Base-by-base conservation (phyloP, 2,888 invertebrate genomes). In the Volucella zonaria region DNA sequence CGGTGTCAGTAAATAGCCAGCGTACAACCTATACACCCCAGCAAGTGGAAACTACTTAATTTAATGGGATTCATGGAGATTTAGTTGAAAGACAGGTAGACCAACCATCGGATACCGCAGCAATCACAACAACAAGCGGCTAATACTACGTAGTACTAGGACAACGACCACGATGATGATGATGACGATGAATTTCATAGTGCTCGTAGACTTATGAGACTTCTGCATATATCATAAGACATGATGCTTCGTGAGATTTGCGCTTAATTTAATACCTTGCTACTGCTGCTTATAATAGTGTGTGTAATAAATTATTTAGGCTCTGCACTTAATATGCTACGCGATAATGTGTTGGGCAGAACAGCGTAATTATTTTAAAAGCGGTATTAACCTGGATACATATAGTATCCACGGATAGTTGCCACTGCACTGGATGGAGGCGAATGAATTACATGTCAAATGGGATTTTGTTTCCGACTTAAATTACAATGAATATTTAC, bases 151-250 rank as follows among this genome's bases (percentile, higher is more conserved):
- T 23, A 68, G 58, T 66, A 59, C 14, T 49, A 73, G 51, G 18
- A 66, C 59, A 38, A 64, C 61, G 45, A 62, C 76, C 31, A 73
- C 61, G 56, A 42, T 14, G 42, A 40, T 47, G 18, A 18, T 18
- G 70, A 58, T 31, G 31, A 40, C 18, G 31, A 12, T 43, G 75
- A 54, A n/a, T n/a, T 66, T 67, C 67, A 54, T 15, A 61, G 75
- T 67, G 70, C 71, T 73, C 62, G 74, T 76, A 51, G 76, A 85
- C 81, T 81, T 81, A 68, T 82, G 86, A 74, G 74, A 82, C 86
- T 82, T 77, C 59, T 86, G 82, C 86, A 86, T 86, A 77, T 86
- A 86, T 86, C 86, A 86, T 86, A 86, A 86, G 86, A 86, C 86
- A 86, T 66, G 74, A 61, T 76, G 58, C 76, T 85, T 71, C 68